phyloP scores from a whole-genome alignment of 2,797 vertebrate genomes.

The Semaprochilodus insignis region DNA sequence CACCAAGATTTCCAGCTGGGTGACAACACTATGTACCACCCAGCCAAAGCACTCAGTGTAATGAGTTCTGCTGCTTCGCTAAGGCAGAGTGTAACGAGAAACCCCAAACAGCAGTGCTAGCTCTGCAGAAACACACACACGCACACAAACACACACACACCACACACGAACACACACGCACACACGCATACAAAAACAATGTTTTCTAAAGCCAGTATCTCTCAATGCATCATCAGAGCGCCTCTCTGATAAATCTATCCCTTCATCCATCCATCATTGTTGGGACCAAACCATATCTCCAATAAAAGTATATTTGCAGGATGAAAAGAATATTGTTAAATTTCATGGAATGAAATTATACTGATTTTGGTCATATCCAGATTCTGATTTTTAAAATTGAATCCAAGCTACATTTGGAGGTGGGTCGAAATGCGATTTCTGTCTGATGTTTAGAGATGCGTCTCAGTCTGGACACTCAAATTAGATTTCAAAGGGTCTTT shows the following conservation, averaged over 20 bases:
- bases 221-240: background rate
- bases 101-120: conserved; percentile 29
- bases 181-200: conserved; percentile 1
- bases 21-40: conserved; percentile 34
- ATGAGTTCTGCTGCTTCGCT: conserved; percentile 44
- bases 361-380: too few species aligned
- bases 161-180: background rate
- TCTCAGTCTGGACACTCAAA: too few species aligned
- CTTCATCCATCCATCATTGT: too few species aligned
- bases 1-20: conserved; percentile 47
- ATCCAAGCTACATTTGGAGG: too few species aligned
- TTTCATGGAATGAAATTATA: too few species aligned
- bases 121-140: conserved; percentile 1
- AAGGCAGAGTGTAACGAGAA: conserved; percentile 18
- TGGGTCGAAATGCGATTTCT: too few species aligned
- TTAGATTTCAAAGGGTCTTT: too few species aligned
- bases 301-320: too few species aligned
- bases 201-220: conserved; percentile 9
- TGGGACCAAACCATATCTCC: too few species aligned
- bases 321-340: too few species aligned
- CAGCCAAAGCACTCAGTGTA: conserved; percentile 46
- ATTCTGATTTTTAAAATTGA: too few species aligned
- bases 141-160: background rate
- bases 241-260: background rate
- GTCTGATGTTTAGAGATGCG: too few species aligned